Evolutionary conservation across 2,113 vertebrate species (phyloP), one percentile per base, ranked within the genome.

Genomic region (Phylloscopus whistleri): DNA sequence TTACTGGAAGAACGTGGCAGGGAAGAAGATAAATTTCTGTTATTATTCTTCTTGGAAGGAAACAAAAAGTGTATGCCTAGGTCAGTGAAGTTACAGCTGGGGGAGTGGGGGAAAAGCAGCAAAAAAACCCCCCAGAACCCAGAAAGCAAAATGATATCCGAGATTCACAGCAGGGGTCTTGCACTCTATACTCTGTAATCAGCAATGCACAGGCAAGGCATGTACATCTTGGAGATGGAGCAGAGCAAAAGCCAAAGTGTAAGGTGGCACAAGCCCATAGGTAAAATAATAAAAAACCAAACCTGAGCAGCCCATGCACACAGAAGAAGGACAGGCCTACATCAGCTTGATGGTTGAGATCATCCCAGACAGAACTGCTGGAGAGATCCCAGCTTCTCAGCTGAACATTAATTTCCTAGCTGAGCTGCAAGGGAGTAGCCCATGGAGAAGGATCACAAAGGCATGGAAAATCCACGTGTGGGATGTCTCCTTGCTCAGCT

Each of bases 61-160:
- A 62, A 59, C 31, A 12, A 8, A 7, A 21, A 13, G 15, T 2
- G 1, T 51, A 31, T 0, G 0, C 11, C 33, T 64, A 17, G 2
- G 31, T 46, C 37, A 81, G 48, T 70, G 35, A 56, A 87, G 10
- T 79, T 88, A 62, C 8, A 69, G 64, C 28, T 18, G 66, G 22
- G 33, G 16, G 20, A 64, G 16, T 2, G 3, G 6, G 22, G 24
- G 12, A 16, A 84, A 87, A 74, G 51, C 37, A 81, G 30, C 52
- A 62, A 73, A 64, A 48, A 28, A 4, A 41, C 11, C 0, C 13
- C 9, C 9, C 5, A 9, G 72, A 72, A 37, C 14, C 8, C 13
- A 60, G 22, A 82, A 88, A 79, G 49, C 23, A 79, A 73, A 82
- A 66, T 4, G 2, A 31, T 49, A 69, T 30, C 44, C 16, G 27